These are phyloP conservation scores for Ondatra zibethicus DNA, from an alignment of 2,113 vertebrate genomes.

Conservation along the genomic window DNA sequence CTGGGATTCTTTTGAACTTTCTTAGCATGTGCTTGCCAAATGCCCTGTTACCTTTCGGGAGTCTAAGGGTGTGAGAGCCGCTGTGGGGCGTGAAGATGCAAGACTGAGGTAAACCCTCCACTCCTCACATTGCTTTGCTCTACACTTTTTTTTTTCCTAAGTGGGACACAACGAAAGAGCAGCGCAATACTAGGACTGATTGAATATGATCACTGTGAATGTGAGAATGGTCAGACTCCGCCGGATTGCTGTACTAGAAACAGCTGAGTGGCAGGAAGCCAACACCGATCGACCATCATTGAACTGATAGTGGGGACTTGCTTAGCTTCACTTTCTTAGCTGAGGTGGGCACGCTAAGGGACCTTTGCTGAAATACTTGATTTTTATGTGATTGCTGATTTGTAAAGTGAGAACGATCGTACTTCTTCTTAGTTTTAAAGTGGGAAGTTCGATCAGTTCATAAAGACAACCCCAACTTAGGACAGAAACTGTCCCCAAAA, in stretches of 20 bases:
- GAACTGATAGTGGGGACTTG: background rate
- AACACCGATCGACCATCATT: background rate
- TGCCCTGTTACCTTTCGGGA: background rate
- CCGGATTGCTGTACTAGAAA: background rate
- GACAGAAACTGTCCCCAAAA: constrained; percentile 52
- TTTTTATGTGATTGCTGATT: constrained; percentile 6
- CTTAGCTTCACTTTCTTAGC: background rate
- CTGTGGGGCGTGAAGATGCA: background rate
- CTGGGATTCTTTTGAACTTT: constrained; percentile 35
- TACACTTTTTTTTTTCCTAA: constrained; percentile 35
- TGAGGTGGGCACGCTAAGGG: background rate
- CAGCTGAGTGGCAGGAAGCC: background rate
- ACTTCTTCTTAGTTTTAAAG: constrained; percentile 53
- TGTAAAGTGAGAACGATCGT: background rate
- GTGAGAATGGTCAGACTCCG: background rate
- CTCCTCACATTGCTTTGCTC: background rate
- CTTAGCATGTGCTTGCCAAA: background rate
- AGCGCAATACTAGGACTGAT: background rate
- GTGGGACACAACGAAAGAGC: background rate
- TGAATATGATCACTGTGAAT: background rate
- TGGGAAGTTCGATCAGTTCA: constrained; percentile 9
- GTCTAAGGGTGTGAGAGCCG: background rate
- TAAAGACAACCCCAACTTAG: constrained; percentile 40
- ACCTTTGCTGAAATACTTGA: constrained; percentile 29
- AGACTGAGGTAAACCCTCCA: background rate